These are phyloP conservation scores for Rostratula benghalensis DNA, from an alignment of 2,113 vertebrate genomes.

Conservation along the genomic window DNA sequence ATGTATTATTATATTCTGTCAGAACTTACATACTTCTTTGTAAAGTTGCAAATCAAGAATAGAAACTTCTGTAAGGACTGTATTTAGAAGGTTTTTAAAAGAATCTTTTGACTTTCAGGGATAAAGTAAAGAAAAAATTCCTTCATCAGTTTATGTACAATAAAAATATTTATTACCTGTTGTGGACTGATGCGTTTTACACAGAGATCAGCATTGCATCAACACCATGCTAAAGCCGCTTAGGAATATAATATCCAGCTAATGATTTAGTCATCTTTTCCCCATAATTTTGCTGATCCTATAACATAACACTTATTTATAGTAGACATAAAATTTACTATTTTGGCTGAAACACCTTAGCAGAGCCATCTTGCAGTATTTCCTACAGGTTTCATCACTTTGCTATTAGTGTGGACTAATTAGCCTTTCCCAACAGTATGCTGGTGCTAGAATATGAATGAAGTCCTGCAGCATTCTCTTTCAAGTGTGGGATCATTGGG, in stretches of 20 bases:
- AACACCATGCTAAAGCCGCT: not conserved
- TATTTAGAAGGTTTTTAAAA: not conserved
- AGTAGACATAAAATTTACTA: not conserved
- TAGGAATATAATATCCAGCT: not conserved
- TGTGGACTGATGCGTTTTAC: not conserved
- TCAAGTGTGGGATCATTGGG: constrained; percentile 70
- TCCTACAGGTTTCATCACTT: constrained; percentile 22
- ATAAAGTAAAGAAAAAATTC: not conserved
- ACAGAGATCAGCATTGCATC: not conserved
- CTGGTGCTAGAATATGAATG: constrained; percentile 64
- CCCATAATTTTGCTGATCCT: not conserved
- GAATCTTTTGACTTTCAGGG: not conserved
- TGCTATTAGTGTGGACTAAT: constrained; percentile 60
- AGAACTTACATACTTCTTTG: not conserved
- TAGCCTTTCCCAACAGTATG: constrained; percentile 54
- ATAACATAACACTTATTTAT: not conserved
- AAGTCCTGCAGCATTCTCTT: constrained; percentile 68
- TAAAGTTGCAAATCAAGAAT: not conserved
- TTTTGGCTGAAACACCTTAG: not conserved
- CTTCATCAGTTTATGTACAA: not conserved
- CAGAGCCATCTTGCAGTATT: not conserved
- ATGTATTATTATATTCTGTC: not conserved
- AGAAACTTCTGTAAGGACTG: accelerated
- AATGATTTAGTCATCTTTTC: not conserved
- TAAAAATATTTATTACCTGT: not conserved